Conservation (phyloP, 1,140 invertebrate species). For the Penaeus japonicus region DNA sequence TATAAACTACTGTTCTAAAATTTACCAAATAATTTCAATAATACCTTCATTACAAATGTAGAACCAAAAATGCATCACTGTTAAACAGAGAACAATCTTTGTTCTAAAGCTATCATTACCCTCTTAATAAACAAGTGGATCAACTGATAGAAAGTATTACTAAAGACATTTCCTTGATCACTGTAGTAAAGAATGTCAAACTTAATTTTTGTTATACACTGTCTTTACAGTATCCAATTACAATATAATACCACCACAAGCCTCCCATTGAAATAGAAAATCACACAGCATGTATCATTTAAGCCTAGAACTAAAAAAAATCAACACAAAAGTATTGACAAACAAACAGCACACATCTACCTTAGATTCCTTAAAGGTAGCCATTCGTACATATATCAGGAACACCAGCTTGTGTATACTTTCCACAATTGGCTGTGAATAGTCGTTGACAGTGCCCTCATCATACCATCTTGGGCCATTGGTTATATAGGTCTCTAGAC, state of each 20-base stretch:
- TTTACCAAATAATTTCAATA: background rate
- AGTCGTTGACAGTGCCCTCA: conserved; percentile 64
- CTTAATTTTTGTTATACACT: no score
- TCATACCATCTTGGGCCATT: conserved; percentile 76
- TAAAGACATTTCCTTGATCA: background rate
- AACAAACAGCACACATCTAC: conserved; percentile 61
- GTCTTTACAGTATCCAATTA: no score
- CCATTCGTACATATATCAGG: conserved; percentile 74
- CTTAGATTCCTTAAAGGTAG: conserved; percentile 78
- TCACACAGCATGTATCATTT: background rate
- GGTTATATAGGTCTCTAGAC: conserved; percentile 77
- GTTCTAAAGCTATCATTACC: background rate
- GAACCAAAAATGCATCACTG: background rate
- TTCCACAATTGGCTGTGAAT: conserved; percentile 65
- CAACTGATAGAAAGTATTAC: no score
- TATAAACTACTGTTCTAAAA: no score
- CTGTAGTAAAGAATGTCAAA: no score
- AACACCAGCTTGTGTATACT: conserved; percentile 73
- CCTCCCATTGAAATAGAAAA: background rate
- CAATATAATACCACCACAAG: background rate
- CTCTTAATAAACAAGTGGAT: no score
- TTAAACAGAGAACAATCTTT: background rate
- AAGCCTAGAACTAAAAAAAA: background rate
- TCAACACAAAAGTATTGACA: background rate
- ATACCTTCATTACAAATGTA: background rate